These are phyloP conservation scores for Heliornis fulica DNA, from an alignment of 2,113 vertebrate species.

Conservation along the genomic window DNA sequence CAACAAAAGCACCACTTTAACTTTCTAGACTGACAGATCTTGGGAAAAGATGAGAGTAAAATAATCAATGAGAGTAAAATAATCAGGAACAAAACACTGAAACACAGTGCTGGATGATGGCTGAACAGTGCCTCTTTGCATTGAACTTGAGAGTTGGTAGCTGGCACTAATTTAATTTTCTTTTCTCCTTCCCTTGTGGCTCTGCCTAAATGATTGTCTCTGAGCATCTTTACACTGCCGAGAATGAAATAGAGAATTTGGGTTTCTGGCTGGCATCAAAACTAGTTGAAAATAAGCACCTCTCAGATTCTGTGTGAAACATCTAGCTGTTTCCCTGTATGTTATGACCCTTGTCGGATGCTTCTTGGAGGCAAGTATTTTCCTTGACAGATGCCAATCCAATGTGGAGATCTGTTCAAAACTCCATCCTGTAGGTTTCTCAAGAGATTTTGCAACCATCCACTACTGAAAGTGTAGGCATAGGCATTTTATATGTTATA, in stretches of 20 bases:
- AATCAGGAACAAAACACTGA: not conserved
- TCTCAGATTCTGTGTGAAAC: not conserved
- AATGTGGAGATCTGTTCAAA: not conserved
- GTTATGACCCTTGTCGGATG: not conserved
- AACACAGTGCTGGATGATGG: not conserved
- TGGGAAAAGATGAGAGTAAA: not conserved
- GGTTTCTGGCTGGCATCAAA: not conserved
- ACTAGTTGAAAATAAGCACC: not conserved
- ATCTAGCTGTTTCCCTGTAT: not conserved
- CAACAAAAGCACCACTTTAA: not conserved
- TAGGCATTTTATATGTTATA: rapidly evolving
- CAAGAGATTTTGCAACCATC: not conserved
- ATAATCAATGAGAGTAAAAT: too few relatives aligned
- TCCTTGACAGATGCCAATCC: not conserved
- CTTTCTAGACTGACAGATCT: not conserved
- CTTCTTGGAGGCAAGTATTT: not conserved
- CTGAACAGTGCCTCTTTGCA: not conserved
- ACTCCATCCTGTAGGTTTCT: not conserved
- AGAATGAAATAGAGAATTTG: not conserved
- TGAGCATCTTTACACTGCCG: not conserved
- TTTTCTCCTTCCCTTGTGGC: not conserved
- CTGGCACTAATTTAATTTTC: not conserved
- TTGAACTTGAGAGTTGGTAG: not conserved
- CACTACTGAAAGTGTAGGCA: not conserved
- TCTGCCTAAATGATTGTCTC: not conserved